Evolutionary conservation across 2,113 vertebrate genomes (phyloP), one percentile per base, ranked within the genome.

Genomic region (Serilophus lunatus): DNA sequence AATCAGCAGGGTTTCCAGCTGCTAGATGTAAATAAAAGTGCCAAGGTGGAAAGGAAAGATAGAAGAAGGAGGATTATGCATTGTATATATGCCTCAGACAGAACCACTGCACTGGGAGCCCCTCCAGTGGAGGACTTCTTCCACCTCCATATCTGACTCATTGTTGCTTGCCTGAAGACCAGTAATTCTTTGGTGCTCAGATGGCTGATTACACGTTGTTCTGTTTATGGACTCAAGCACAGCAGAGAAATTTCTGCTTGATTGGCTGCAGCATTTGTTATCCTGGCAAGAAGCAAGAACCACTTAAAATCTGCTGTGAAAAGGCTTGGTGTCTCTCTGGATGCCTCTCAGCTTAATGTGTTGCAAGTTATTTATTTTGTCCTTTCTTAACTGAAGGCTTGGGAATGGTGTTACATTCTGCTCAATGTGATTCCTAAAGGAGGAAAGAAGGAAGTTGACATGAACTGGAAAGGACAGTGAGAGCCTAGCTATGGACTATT

Each of bases 121-220:
- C 66, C 47, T 88, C 35, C 24, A 22, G 7, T 10, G 26, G 66
- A 93, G 68, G 63, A 29, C 66, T 90, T 86, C 23, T 93, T 82
- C 82, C 25, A 36, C 54, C 38, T 45, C 38, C 26, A 40, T 35
- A 59, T 74, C 60, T 83, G 90, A 90, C 42, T 90, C 69, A 70
- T n/a, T 61, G 59, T 36, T 86, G 59, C 76, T 80, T 92, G 28
- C 68, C 64, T 88, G 50, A 88, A 92, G 51, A 72, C 59, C 47
- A 87, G 36, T 93, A 91, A 60, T 94, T 87, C 61, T 87, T 87
- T 82, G 74, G 61, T 91, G 53, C 78, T 96, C 78, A 94, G 82
- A 76, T 93, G 93, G 84, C 78, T 94, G 78, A 91, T 94, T 63
- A 36, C 36, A 47, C 0, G 8, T 85, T 82, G 79, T 94, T 76